phyloP scores from a whole-genome alignment of 92 coral and sea anemone species.

The Epizoanthus scotinus region DNA sequence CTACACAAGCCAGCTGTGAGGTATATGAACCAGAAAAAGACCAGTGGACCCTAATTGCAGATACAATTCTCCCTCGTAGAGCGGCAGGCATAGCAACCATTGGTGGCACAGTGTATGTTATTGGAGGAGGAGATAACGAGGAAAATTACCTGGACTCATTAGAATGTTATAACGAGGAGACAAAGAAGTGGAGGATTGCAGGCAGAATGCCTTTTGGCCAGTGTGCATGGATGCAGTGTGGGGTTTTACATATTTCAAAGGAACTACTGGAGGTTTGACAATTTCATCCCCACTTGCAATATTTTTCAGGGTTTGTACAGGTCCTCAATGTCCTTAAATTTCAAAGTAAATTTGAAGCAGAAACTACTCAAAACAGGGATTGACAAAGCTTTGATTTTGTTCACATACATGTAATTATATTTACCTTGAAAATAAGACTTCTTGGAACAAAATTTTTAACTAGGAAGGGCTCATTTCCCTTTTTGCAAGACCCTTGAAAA shows the following conservation, averaged over 20 bases:
- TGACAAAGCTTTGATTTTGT: no score
- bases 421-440: no score
- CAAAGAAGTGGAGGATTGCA: conserved; percentile 51
- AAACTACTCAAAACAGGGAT: no score
- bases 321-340: no score
- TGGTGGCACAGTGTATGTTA: conserved; percentile 57
- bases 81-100: conserved; percentile 72
- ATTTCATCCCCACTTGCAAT: no score
- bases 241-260: conserved; percentile 53
- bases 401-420: no score
- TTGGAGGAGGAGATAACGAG: conserved; percentile 70
- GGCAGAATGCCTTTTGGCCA: conserved; percentile 59
- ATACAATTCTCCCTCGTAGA: conserved; percentile 69
- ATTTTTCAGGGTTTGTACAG: no score
- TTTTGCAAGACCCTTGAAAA: no score
- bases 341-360: no score
- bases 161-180: conserved; percentile 72
- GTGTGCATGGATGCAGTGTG: conserved; percentile 69
- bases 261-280: conserved; percentile 18
- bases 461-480: no score
- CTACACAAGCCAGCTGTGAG: conserved; percentile 77
- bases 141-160: conserved; percentile 47
- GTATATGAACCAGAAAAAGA: conserved; percentile 57
- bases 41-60: conserved; percentile 70
- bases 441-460: no score